Conservation (phyloP, 2,113 vertebrate genomes). For the Gyps fulvus region DNA sequence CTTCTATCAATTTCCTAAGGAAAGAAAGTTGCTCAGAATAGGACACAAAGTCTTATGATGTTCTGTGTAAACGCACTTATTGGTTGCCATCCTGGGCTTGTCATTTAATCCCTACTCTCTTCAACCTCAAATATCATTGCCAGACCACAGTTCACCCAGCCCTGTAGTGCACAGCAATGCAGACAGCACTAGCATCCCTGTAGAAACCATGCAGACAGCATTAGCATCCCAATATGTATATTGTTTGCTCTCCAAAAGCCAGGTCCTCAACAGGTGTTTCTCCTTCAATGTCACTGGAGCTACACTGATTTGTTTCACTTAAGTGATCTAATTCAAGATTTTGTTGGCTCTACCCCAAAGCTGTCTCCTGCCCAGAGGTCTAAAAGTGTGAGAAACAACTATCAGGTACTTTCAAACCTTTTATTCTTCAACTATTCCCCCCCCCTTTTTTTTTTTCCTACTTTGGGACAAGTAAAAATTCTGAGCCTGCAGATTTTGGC, state of each 20-base stretch:
- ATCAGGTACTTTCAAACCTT: neutral
- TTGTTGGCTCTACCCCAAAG: neutral
- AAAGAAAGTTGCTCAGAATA: neutral
- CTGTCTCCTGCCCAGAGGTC: neutral
- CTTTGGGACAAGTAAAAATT: neutral
- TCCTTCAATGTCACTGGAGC: neutral
- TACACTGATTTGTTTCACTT: neutral
- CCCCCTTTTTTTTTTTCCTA: rapidly evolving
- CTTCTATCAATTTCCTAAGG: neutral
- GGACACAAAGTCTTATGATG: rapidly evolving
- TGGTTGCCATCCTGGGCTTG: neutral
- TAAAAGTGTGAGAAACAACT: neutral
- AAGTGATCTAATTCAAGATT: neutral
- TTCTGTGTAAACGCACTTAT: rapidly evolving
- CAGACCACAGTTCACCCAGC: neutral
- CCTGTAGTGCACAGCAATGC: neutral
- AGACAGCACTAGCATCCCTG: neutral
- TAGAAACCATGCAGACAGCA: neutral
- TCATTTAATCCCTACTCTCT: neutral
- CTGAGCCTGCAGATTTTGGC: neutral
- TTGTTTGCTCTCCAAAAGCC: neutral
- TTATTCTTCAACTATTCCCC: neutral
- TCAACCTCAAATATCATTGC: neutral
- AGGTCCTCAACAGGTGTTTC: neutral
- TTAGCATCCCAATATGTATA: rapidly evolving